Conservation (phyloP, 2,113 vertebrate genomes). For the Lethenteron reissneri region DNA sequence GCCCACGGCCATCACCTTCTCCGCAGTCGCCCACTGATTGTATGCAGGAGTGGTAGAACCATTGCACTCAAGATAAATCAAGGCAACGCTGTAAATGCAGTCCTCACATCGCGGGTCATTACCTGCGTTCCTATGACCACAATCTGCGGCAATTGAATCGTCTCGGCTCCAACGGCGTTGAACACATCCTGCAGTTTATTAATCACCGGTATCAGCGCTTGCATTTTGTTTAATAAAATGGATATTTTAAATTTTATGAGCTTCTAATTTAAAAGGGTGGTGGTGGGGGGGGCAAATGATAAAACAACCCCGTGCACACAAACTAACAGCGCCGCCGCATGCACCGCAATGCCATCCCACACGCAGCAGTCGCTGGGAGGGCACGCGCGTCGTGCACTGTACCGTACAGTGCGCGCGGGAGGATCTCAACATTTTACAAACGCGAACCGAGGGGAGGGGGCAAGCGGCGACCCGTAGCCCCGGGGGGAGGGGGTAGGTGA, state of each 20-base stretch:
- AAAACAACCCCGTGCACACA: background rate
- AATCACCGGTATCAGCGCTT: conserved; percentile 36
- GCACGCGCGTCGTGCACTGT: background rate
- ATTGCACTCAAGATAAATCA: background rate
- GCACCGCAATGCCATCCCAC: background rate
- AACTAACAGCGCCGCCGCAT: background rate
- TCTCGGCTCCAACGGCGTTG: conserved; percentile 31
- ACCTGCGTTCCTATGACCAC: conserved; percentile 37
- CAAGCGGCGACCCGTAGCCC: too few relatives aligned
- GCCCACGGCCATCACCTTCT: background rate
- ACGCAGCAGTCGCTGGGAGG: background rate
- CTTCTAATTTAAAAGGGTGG: too few relatives aligned
- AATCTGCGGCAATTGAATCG: conserved; percentile 40
- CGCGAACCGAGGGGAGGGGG: too few relatives aligned
- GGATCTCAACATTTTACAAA: too few relatives aligned
- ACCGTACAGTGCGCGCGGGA: too few relatives aligned
- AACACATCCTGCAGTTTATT: conserved; percentile 46
- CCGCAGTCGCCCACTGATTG: background rate
- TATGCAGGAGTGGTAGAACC: background rate
- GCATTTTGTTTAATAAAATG: conserved; percentile 21
- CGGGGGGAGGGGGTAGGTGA: too few relatives aligned
- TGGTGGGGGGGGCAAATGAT: background rate
- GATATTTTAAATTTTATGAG: too few relatives aligned
- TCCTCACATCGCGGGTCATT: conserved; percentile 7
- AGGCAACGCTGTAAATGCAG: background rate